These are phyloP conservation scores for Bhutanitis thaidina DNA, from an alignment of 2,888 invertebrate genomes.

Conservation along the genomic window DNA sequence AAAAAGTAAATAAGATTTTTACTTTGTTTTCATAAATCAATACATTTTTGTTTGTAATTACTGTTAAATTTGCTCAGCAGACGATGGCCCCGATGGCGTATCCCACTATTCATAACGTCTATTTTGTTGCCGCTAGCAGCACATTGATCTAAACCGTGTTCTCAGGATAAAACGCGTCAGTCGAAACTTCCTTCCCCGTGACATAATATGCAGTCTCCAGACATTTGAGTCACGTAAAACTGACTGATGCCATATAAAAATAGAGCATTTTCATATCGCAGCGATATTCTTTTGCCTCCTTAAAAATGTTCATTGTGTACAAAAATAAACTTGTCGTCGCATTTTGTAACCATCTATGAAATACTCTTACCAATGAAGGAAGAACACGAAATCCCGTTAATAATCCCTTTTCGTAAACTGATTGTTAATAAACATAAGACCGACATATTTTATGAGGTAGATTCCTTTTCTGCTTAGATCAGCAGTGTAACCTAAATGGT, in stretches of 20 bases:
- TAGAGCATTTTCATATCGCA: constrained; percentile 21
- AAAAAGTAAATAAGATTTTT: constrained; percentile 8
- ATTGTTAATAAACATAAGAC: too few relatives aligned
- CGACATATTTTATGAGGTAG: too few relatives aligned
- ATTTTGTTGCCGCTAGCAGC: constrained; percentile 33
- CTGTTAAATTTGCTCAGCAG: constrained; percentile 12
- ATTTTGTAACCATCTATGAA: too few relatives aligned
- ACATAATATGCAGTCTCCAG: constrained; percentile 40
- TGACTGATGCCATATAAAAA: constrained; percentile 30
- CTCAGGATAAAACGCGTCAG: constrained; percentile 38
- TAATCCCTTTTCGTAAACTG: too few relatives aligned
- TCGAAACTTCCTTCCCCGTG: constrained; percentile 30
- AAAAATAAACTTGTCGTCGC: too few relatives aligned
- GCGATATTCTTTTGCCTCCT: constrained; percentile 15
- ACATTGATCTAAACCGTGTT: constrained; percentile 39
- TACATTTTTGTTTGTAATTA: constrained; percentile 11
- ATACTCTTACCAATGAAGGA: too few relatives aligned
- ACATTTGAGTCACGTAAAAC: constrained; percentile 36
- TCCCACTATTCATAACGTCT: constrained; percentile 39
- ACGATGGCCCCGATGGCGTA: constrained; percentile 20
- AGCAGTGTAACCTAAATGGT: too few relatives aligned
- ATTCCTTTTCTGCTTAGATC: too few relatives aligned
- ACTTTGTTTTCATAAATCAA: constrained; percentile 1
- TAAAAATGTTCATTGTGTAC: too few relatives aligned
- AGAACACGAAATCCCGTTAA: too few relatives aligned